Evolutionary conservation across 23 tunicate genomes (phyloP), one percentile per base, ranked within the genome.

Genomic region (Oikopleura dioica): DNA sequence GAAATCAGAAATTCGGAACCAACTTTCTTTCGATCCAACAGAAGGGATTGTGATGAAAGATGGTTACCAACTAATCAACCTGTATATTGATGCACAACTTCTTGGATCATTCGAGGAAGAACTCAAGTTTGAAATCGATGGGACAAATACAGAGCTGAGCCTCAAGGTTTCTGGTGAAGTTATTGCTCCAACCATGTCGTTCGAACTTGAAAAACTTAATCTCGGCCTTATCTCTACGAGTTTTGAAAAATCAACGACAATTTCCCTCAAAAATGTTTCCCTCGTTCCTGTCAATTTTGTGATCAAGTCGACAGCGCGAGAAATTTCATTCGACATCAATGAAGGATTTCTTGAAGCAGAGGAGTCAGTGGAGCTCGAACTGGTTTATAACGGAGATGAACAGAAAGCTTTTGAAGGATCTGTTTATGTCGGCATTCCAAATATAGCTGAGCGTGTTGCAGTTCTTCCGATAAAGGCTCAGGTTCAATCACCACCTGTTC

Each of bases 11-110:
- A 51, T 76, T 37, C 78, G 81, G 9, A 80, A 84, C 4, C 87
- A 88, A 38, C 85, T 91, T 51, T 67, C 79, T 30, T 85, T 91
- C 51, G 77, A 82, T 36, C 97, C 97, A 29, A 80, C 78, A 0
- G 97, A 91, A 68, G 97, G 97, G 23, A 91, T 91, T 36, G 87
- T 91, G 35, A 83, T 91, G 1, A 92, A 92, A 1, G 84, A 82
- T 50, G 97, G 97, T 4, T 86, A 91, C 69, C 97, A 91, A 58
- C 80, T 86, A 0, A 35, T 91, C 0, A 83, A 91, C 76, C 76
- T 91, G n/a, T 87, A 78, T 30, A 85, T 91, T 78, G 51, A 79
- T 36, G 82, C 92, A 1, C 83, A 85, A 78, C 75, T 38, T 31
- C 79, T 91, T 5, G 97, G 97, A 28, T 51, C 58, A 2, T 82